Evolutionary conservation across 2,113 vertebrate genomes (phyloP).

Genomic region (Dolichallabes microphthalmus): DNA sequence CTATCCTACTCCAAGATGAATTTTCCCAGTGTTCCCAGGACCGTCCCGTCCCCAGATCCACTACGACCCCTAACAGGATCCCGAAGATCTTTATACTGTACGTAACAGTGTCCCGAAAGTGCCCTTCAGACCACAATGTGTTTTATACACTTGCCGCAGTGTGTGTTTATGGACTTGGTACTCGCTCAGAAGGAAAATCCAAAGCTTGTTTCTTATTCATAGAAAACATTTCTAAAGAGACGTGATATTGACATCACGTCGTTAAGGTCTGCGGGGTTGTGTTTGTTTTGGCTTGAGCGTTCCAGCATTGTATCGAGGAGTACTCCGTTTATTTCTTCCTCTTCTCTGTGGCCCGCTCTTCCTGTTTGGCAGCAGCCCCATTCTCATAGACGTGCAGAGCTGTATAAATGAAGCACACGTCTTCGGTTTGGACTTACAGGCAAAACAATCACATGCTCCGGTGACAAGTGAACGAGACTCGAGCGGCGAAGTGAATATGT

Average conservation of each 20-base stretch:
- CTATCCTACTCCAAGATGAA: neutral
- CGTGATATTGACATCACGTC: constrained; percentile 43
- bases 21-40: neutral
- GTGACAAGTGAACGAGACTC: constrained; percentile 44
- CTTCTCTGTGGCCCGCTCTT: constrained; percentile 39
- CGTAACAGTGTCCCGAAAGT: neutral
- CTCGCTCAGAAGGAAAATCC: constrained; percentile 7
- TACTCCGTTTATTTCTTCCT: constrained; percentile 53
- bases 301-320: constrained; percentile 47
- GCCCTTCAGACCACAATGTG: constrained; percentile 4
- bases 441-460: constrained; percentile 49
- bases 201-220: constrained; percentile 36
- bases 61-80: neutral
- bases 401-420: constrained; percentile 44
- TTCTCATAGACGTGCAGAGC: constrained; percentile 44
- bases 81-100: no score
- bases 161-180: constrained; percentile 9
- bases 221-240: constrained; percentile 32
- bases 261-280: constrained; percentile 34
- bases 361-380: constrained; percentile 49
- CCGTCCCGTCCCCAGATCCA: neutral
- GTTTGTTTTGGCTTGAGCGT: constrained; percentile 54
- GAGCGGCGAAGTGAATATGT: constrained; percentile 41
- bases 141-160: constrained; percentile 2
- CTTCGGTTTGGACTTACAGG: constrained; percentile 47